Evolutionary conservation across 2,888 invertebrate species (phyloP), one percentile per base, ranked within the genome.

Genomic region (Xanthorhoe spadicearia): DNA sequence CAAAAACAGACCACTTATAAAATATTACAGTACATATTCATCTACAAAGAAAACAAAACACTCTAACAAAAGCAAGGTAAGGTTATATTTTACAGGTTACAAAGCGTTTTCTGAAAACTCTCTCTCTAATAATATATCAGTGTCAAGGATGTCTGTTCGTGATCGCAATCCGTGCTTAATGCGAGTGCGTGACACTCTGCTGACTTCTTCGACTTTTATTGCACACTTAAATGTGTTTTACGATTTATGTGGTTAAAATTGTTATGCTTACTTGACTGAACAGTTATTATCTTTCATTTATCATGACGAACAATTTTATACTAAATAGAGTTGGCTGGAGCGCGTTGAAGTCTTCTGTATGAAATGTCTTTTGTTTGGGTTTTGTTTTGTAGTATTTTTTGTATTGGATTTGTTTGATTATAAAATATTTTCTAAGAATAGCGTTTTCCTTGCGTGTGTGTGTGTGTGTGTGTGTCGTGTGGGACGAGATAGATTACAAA

Each of bases 61-160:
- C n/a, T n/a, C n/a, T n/a, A n/a, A n/a, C n/a, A n/a, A n/a, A n/a
- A n/a, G n/a, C n/a, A n/a, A n/a, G n/a, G n/a, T n/a, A n/a, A n/a
- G n/a, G n/a, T n/a, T n/a, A n/a, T n/a, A n/a, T n/a, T n/a, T n/a
- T n/a, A n/a, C n/a, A n/a, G n/a, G n/a, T n/a, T n/a, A n/a, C n/a
- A n/a, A n/a, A n/a, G n/a, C n/a, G n/a, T n/a, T n/a, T n/a, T n/a
- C n/a, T n/a, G n/a, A n/a, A n/a, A n/a, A n/a, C n/a, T n/a, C n/a
- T n/a, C 58, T 61, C 57, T 64, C 54, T 64, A 66, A 55, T 58
- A 57, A 72, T 75, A 70, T 65, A 75, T 78, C 76, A 76, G 69
- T 72, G 74, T 71, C 74, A 72, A 61, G 66, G 71, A 61, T 62
- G 57, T 56, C 35, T 60, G 46, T 50, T 57, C 49, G 63, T 61